Evolutionary conservation across 1,140 invertebrate genomes (phyloP).

Genomic region (Meloidogyne chitwoodi): DNA sequence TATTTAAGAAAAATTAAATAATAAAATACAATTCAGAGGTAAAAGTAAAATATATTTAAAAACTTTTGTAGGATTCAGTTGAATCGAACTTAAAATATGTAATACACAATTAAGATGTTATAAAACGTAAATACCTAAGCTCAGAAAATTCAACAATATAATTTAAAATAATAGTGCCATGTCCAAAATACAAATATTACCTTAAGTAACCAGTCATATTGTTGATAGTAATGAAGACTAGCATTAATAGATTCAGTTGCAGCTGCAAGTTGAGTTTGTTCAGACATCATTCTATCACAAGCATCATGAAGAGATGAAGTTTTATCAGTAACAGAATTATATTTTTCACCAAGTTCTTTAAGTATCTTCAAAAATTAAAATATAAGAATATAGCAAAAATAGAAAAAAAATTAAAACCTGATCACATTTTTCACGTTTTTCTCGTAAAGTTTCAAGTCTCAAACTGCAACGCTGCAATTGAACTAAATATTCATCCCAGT

Average conservation of each 20-base stretch:
- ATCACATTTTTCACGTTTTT: slow-evolving; percentile 28
- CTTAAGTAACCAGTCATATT: slow-evolving; percentile 58
- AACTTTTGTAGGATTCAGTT: no score
- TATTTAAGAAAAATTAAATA: neutral
- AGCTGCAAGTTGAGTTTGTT: slow-evolving; percentile 56
- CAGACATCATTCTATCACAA: slow-evolving; percentile 54
- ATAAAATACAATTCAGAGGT: no score
- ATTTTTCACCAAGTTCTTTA: slow-evolving; percentile 44
- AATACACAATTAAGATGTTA: no score
- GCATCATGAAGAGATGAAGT: slow-evolving; percentile 57
- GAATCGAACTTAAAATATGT: no score
- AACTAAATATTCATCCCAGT: slow-evolving; percentile 1
- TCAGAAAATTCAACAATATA: no score
- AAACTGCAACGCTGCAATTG: slow-evolving; percentile 5
- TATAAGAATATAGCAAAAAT: neutral
- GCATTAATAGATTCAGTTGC: slow-evolving; percentile 54
- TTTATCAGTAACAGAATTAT: slow-evolving; percentile 49
- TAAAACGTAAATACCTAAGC: no score
- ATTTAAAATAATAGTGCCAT: no score
- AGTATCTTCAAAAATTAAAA: neutral
- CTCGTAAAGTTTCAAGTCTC: slow-evolving; percentile 7
- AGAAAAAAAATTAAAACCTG: slow-evolving; percentile 12
- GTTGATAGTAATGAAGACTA: slow-evolving; percentile 59
- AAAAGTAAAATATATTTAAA: no score
- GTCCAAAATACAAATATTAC: slow-evolving; percentile 23